Base-by-base conservation (phyloP, 2,888 invertebrate species). In the Caenorhabditis plicata region DNA sequence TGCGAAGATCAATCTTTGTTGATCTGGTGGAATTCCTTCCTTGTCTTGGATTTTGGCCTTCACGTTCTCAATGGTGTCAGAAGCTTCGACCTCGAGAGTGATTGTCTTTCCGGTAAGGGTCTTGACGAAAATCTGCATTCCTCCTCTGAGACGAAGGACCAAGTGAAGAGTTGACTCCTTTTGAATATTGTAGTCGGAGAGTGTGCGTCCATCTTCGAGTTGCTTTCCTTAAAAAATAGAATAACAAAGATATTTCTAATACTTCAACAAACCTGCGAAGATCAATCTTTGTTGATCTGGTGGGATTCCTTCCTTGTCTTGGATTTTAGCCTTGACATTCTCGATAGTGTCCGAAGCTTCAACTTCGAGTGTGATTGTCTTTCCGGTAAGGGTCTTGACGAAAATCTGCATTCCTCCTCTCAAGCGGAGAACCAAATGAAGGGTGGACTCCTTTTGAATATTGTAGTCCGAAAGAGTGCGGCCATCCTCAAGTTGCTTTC, bases 121-220 rank as follows among this genome's bases (percentile, higher is more conserved):
- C 85, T 92, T 92, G 67, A 92, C 91, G 83, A 92, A 94, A 84
- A 94, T 93, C 87, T 94, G 93, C 92, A 92, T 92, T 11, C 67
- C 67, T 44, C 65, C 70, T 0, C 70, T 26, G 8, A 70, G 58
- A 46, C 70, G 67, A 39, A 70, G 70, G 17, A 70, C 70, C 22
- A 70, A 32, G 17, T 70, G 70, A 15, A 70, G 70, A n/a, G 70
- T 70, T 2, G 70, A 70, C 38, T 70, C 70, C 56, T 70, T 70
- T 49, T 70, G 71, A 50, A 70, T 70, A 49, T 70, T 70, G 68
- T 70, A 70, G 48, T 70, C 70, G 19, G 61, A 61, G 26, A 65
- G 61, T 5, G 65, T 65, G 25, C 65, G 50, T 2, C 65, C 66
- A 32, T 66, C 66, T 22, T 66, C 66, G 31, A 66, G 49, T 40